Evolutionary conservation across 1,140 invertebrate species (phyloP).

Genomic region (Cotesia typhae): DNA sequence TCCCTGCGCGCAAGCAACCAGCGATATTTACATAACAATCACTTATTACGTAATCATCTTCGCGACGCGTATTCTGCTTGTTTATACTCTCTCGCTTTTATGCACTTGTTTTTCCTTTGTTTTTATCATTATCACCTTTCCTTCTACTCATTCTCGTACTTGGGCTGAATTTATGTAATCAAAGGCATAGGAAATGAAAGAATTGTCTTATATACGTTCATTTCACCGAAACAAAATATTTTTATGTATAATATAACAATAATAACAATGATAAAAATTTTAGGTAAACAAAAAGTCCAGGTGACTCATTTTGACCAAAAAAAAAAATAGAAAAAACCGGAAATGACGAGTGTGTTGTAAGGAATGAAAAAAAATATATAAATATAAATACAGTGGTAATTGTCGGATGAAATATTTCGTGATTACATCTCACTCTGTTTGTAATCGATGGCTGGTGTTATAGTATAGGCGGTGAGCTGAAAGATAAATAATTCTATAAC

Average conservation of each 20-base stretch:
- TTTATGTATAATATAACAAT: neutral
- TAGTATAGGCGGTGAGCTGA: too few species aligned
- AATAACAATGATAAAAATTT: conserved; percentile 1
- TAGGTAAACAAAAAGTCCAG: conserved; percentile 6
- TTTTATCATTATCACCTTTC: neutral
- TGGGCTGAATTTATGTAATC: neutral
- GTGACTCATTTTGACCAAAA: conserved; percentile 4
- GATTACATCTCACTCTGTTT: too few species aligned
- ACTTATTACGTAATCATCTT: conserved; percentile 61
- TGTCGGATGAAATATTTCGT: too few species aligned
- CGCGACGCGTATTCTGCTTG: conserved; percentile 49
- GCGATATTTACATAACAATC: conserved; percentile 65
- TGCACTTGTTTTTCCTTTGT: conserved; percentile 14
- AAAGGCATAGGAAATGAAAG: neutral
- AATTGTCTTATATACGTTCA: too few species aligned
- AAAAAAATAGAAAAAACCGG: conserved; percentile 25
- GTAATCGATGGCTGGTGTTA: too few species aligned
- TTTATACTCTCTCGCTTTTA: conserved; percentile 42
- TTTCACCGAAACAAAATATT: too few species aligned
- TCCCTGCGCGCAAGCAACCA: conserved; percentile 54
- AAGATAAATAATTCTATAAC: too few species aligned
- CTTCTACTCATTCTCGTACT: neutral
- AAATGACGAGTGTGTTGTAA: conserved; percentile 23
- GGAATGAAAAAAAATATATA: conserved; percentile 18
- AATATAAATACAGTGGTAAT: conserved; percentile 5